Percentiles rank a stretch among this genome's conserved stretches.
phyloP scores from a whole-genome alignment of 35 echinoderm and acorn worm species.

The Antedon bifida region DNA sequence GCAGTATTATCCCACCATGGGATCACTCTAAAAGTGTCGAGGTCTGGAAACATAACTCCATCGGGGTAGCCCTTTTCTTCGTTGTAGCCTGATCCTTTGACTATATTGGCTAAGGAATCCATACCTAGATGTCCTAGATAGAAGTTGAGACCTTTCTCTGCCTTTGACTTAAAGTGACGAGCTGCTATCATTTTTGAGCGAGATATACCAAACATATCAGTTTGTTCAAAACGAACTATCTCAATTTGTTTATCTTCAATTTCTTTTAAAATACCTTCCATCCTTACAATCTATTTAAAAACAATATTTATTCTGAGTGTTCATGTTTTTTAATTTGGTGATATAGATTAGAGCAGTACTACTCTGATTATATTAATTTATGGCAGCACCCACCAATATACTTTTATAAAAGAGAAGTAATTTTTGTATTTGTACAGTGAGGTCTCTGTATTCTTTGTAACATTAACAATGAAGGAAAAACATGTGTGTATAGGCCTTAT shows the following conservation, averaged over 20 bases:
- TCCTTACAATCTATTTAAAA: background rate
- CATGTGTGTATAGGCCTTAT: no score
- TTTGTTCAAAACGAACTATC: conserved; percentile 30
- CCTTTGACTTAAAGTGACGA: conserved; percentile 36
- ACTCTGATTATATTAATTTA: no score
- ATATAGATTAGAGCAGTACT: no score
- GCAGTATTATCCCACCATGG: conserved; percentile 36
- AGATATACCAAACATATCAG: conserved; percentile 21
- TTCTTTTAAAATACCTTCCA: conserved; percentile 4
- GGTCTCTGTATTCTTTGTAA: no score
- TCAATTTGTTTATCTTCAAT: conserved; percentile 7
- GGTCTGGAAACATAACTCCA: conserved; percentile 27
- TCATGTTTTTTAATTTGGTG: no score
- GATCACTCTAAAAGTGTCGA: conserved; percentile 28
- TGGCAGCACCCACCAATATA: no score
- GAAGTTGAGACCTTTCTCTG: conserved; percentile 25
- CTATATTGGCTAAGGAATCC: conserved; percentile 13
- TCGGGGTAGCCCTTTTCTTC: conserved; percentile 39
- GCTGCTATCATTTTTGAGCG: conserved; percentile 31
- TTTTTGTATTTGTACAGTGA: no score
- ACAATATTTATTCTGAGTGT: no score
- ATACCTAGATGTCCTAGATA: conserved; percentile 12
- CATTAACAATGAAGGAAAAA: no score
- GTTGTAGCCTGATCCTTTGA: conserved; percentile 23
- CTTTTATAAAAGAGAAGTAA: no score